Base-by-base conservation (phyloP, 1,140 invertebrate species). In the Hormaphis cornu region DNA sequence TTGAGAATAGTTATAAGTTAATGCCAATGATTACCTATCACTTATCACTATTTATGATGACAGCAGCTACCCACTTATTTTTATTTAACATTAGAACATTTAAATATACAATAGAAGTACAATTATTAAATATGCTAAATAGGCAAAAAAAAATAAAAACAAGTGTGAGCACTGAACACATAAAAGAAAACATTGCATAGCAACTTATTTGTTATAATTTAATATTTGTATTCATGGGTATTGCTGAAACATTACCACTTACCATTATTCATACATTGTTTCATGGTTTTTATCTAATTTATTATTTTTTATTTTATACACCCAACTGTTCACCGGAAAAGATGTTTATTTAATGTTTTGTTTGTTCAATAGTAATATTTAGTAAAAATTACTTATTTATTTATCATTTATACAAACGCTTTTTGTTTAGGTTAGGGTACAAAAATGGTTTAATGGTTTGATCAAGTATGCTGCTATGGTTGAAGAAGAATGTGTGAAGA, bases 401-500 rank as follows among this genome's bases (percentile, higher is more conserved):
- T 53, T 30, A 18, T 18, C 37, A 24, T 24, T 37, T 8, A 56
- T 14, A n/a, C 22, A 1, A 22, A 37, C 10, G 22, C 22, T 7
- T 56, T 35, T 22, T 56, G 14, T 56, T 56, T 16, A n/a, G 37
- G 53, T 6, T 56, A n/a, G 10, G 8, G 7, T 0, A 22, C 14
- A 1, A 35, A 16, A 16, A 56, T 56, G n/a, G n/a, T n/a, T n/a
- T n/a, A n/a, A 56, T 56, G 12, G 35, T 20, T 35, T 7, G 20
- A 50, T 50, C 14, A 9, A 37, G 37, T 24, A 22, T 24, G 22
- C 37, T 37, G 37, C 24, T 22, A 56, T 56, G 54, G 54, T 56
- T 22, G 54, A 56, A 56, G 54, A 44, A 61, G 24, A 48, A 66
- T 66, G 28, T 66, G 16, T 66, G 16, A 66, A 33, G 20, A 66